A percentile compares a stretch with the other conserved stretches of the same genome.
phyloP scores from a whole-genome alignment of 1,140 invertebrate species.

The Brachionus sp. region DNA sequence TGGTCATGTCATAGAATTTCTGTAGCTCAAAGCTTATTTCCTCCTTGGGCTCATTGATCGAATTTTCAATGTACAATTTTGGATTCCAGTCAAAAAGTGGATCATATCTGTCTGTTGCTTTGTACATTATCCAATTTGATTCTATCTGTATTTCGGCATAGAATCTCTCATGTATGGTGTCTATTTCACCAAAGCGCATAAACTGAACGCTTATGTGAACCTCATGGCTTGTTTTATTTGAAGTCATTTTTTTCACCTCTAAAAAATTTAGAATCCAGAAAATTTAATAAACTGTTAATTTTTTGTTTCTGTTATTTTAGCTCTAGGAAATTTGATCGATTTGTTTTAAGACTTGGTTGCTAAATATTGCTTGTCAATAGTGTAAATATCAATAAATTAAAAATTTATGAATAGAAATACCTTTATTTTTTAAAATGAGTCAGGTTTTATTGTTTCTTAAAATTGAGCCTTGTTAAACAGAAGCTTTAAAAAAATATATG shows the following conservation, averaged over 20 bases:
- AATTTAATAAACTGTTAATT: too few species aligned
- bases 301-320: not conserved
- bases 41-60: not conserved
- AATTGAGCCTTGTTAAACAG: not conserved
- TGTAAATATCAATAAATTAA: not conserved
- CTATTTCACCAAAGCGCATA: not conserved
- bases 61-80: conserved; percentile 42
- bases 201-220: conserved; percentile 23
- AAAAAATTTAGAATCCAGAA: not conserved
- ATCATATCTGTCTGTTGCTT: not conserved
- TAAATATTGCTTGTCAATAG: not conserved
- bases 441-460: not conserved
- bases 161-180: conserved; percentile 21
- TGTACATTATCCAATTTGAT: not conserved
- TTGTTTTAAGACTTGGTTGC: not conserved
- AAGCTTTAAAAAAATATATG: not conserved
- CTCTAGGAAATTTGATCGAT: not conserved
- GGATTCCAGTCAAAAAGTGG: conserved; percentile 29
- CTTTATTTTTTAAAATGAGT: not conserved
- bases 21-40: not conserved
- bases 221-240: not conserved
- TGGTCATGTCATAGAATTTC: not conserved
- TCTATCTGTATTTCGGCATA: conserved; percentile 5
- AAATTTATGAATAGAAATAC: not conserved
- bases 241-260: not conserved